Evolutionary conservation across 1,140 invertebrate species (phyloP).

Genomic region (Drosophila watanabei): DNA sequence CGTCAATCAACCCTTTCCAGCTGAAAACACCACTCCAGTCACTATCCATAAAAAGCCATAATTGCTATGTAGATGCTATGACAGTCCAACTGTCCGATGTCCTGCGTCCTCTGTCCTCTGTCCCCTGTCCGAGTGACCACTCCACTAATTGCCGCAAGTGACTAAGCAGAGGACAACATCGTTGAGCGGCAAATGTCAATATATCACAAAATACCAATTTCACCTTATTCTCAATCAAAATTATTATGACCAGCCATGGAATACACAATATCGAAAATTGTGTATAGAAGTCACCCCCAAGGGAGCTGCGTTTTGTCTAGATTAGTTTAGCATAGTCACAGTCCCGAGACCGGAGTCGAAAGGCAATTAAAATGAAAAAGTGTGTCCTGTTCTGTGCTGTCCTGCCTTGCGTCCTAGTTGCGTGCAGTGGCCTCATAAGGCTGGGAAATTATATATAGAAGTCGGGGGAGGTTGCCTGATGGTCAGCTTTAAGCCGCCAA

Average conservation of each 20-base stretch:
- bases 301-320: slow-evolving; percentile 79
- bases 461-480: neutral
- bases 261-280: slow-evolving; percentile 35
- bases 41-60: slow-evolving; percentile 64
- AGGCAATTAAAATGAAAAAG: slow-evolving; percentile 81
- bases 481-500: slow-evolving; percentile 61
- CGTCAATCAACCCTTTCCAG: slow-evolving; percentile 70
- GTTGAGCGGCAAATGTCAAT: slow-evolving; percentile 76
- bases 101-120: slow-evolving; percentile 31
- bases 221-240: slow-evolving; percentile 81
- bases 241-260: slow-evolving; percentile 77
- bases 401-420: slow-evolving; percentile 34
- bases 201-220: slow-evolving; percentile 84
- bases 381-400: slow-evolving; percentile 20
- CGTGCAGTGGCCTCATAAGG: slow-evolving; percentile 70
- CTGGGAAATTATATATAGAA: slow-evolving; percentile 5
- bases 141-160: slow-evolving; percentile 73
- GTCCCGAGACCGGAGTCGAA: slow-evolving; percentile 18
- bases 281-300: slow-evolving; percentile 46
- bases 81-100: slow-evolving; percentile 13
- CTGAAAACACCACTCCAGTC: neutral
- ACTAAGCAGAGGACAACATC: slow-evolving; percentile 75
- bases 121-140: slow-evolving; percentile 36
- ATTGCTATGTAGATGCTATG: slow-evolving; percentile 72
- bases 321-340: slow-evolving; percentile 76